Conservation (phyloP, 2,797 vertebrate genomes). For the Alfaro cultratus region DNA sequence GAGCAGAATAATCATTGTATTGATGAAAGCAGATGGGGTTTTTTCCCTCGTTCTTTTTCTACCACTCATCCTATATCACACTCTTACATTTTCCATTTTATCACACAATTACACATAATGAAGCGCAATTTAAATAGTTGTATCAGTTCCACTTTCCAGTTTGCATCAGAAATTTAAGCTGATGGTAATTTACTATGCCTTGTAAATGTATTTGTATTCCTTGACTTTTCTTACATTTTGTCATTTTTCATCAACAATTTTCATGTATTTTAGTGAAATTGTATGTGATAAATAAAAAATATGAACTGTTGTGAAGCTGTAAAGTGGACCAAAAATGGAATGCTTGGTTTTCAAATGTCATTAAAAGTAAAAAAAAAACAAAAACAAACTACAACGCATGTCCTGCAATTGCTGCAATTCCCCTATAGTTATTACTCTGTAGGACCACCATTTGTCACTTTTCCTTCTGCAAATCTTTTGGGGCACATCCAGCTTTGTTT, state of each 20-base stretch:
- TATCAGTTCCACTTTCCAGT: slow-evolving; percentile 48
- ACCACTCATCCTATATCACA: slow-evolving; percentile 60
- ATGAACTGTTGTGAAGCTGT: neutral
- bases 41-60: slow-evolving; percentile 43
- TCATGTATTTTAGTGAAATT: neutral
- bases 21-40: slow-evolving; percentile 59
- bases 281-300: neutral
- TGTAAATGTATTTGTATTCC: neutral
- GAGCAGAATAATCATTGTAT: slow-evolving; percentile 61
- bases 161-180: slow-evolving; percentile 29
- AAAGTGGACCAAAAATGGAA: neutral
- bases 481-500: neutral
- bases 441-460: neutral
- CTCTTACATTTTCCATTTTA: slow-evolving; percentile 63
- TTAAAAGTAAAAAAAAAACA: neutral
- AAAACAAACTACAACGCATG: neutral
- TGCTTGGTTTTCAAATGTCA: neutral
- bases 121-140: slow-evolving; percentile 63
- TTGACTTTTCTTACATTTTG: neutral
- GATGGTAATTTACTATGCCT: slow-evolving; percentile 16
- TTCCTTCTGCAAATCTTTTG: neutral
- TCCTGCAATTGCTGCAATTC: neutral
- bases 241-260: neutral
- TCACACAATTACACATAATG: slow-evolving; percentile 73
- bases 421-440: neutral